These are phyloP conservation scores for Hirudo medicinalis DNA, from an alignment of 1,140 invertebrate species.

Conservation along the genomic window DNA sequence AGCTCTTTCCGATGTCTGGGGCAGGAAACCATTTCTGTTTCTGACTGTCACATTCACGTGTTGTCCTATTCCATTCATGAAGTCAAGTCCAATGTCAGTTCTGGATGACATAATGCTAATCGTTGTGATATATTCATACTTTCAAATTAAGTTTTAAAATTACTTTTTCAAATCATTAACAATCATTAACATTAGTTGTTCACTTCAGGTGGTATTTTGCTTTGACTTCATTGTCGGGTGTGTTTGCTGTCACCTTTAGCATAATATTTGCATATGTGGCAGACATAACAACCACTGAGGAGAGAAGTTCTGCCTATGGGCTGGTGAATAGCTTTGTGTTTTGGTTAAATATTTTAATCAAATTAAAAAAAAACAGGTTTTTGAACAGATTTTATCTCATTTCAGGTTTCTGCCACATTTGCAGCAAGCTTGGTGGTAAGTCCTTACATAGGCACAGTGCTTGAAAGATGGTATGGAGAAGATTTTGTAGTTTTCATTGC, in stretches of 20 bases:
- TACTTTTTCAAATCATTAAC: background rate
- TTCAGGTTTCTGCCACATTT: conserved; percentile 86
- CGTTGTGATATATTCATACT: background rate
- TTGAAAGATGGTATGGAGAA: conserved; percentile 76
- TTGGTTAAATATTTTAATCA: background rate
- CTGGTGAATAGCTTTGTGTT: conserved; percentile 51
- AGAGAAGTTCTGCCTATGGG: conserved; percentile 88
- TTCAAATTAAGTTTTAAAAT: no score
- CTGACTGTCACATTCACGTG: conserved; percentile 98
- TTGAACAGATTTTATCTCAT: background rate
- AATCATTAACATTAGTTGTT: background rate
- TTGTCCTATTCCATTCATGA: conserved; percentile 94
- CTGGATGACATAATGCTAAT: background rate
- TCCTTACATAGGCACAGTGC: conserved; percentile 84
- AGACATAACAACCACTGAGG: conserved; percentile 94
- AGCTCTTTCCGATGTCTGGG: conserved; percentile 92
- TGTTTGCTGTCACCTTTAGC: conserved; percentile 91
- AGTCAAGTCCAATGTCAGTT: conserved; percentile 79
- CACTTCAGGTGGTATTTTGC: conserved; percentile 85
- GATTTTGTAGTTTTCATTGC: conserved; percentile 82
- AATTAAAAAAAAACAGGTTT: background rate
- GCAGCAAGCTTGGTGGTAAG: conserved; percentile 93
- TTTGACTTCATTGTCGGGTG: conserved; percentile 94
- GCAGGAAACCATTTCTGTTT: conserved; percentile 91
- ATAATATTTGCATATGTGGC: conserved; percentile 99